Percentiles rank a stretch among this genome's conserved stretches.
phyloP scores from a whole-genome alignment of 2,797 vertebrate species.

The Tokudaia muenninki region DNA sequence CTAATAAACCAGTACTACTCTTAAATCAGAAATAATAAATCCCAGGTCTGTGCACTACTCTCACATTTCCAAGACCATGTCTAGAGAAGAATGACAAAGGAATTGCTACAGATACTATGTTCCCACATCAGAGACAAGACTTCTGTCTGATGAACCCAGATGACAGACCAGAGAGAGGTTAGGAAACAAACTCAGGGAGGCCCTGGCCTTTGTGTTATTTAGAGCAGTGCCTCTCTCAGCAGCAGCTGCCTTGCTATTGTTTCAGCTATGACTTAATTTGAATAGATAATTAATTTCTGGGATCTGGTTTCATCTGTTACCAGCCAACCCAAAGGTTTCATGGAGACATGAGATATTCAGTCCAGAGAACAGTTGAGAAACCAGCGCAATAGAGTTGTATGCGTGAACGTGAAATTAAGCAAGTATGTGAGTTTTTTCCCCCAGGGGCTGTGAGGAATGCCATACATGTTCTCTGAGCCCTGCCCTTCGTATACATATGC shows the following conservation, averaged over 20 bases:
- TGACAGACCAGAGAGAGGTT: neutral
- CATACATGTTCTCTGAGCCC: neutral
- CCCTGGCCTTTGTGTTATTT: neutral
- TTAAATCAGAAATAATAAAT: slow-evolving; percentile 16
- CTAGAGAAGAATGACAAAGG: neutral
- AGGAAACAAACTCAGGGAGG: neutral
- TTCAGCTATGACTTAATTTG: neutral
- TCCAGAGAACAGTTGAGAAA: neutral
- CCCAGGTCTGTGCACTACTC: neutral
- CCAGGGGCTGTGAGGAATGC: neutral
- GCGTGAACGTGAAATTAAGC: neutral
- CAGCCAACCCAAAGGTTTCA: slow-evolving; percentile 12
- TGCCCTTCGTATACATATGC: neutral
- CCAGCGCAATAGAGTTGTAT: neutral
- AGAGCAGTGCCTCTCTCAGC: neutral
- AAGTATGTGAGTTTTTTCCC: neutral
- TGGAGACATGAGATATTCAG: neutral
- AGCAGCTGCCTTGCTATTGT: neutral
- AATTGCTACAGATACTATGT: neutral
- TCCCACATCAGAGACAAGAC: neutral
- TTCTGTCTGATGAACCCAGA: neutral
- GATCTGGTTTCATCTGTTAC: neutral
- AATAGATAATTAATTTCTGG: slow-evolving; percentile 36
- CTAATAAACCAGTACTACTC: neutral
- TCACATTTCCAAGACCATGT: slow-evolving; percentile 7